These are phyloP conservation scores for Calidris pugnax DNA, from an alignment of 2,113 vertebrate genomes.

Conservation along the genomic window DNA sequence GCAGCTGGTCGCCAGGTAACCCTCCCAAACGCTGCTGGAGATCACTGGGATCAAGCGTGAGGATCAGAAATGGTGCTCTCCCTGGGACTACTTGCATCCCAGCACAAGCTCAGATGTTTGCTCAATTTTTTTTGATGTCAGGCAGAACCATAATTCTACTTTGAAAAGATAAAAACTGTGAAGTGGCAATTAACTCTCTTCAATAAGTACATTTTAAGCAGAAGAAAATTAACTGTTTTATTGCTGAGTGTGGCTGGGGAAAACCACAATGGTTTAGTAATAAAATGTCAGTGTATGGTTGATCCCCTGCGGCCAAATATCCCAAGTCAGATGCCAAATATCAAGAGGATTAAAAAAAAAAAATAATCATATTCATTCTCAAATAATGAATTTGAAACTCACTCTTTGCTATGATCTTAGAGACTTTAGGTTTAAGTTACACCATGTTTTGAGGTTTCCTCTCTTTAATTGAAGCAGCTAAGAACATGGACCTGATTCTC, in stretches of 20 bases:
- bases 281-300: neutral
- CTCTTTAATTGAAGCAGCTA: neutral
- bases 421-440: neutral
- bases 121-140: neutral
- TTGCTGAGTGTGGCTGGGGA: neutral
- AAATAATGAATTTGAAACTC: neutral
- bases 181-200: neutral
- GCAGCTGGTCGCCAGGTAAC: conserved; percentile 58
- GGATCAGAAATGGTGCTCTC: neutral
- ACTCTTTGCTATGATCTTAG: neutral
- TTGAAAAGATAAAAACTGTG: conserved; percentile 15
- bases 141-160: neutral
- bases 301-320: neutral
- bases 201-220: neutral
- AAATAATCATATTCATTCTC: neutral
- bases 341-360: neutral
- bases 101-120: neutral
- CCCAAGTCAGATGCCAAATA: neutral
- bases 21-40: conserved; percentile 36
- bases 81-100: neutral
- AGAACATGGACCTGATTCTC: neutral
- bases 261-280: neutral
- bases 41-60: neutral
- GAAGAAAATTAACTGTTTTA: conserved; percentile 14
- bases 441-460: neutral